phyloP scores from a whole-genome alignment of 2,113 vertebrate genomes.

The Parotia lawesii region DNA sequence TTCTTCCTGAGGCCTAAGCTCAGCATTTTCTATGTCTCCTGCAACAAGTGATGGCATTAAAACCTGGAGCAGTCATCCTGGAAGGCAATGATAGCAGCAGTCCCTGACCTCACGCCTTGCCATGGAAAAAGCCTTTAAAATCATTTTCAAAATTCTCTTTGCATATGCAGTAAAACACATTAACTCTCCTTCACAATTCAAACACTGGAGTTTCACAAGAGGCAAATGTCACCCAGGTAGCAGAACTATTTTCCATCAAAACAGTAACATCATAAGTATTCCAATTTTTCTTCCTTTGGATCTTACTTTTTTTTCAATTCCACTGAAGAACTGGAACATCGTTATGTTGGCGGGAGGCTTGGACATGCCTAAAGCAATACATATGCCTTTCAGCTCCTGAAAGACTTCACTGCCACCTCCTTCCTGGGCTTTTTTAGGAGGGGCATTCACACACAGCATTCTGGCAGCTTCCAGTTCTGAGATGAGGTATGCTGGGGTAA shows the following conservation, averaged over 20 bases:
- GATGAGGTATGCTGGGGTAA: conserved; percentile 88
- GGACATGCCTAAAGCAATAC: conserved; percentile 95
- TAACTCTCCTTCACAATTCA: not conserved
- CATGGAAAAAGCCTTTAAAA: conserved; percentile 18
- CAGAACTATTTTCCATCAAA: not conserved
- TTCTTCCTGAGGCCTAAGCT: not conserved
- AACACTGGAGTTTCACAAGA: not conserved
- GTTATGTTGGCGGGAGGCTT: conserved; percentile 97
- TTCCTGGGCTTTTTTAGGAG: conserved; percentile 86
- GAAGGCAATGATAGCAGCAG: not conserved
- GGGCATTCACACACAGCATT: conserved; percentile 89
- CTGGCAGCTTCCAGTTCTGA: conserved; percentile 95
- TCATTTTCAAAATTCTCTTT: not conserved
- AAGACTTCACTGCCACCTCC: conserved; percentile 87
- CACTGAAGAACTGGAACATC: conserved; percentile 99
- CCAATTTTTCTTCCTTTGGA: not conserved
- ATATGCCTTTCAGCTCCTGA: conserved; percentile 94
- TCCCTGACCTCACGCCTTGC: not conserved
- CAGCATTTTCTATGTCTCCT: not conserved
- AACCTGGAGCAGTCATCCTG: not conserved
- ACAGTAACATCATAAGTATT: conserved; percentile 1
- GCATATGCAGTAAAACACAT: not conserved
- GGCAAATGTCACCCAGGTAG: not conserved
- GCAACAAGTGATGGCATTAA: not conserved
- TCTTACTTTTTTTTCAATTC: conserved; percentile 98